A percentile compares a stretch with the other conserved stretches of the same genome.
These are phyloP conservation scores for Autographa gamma DNA, from an alignment of 2,888 invertebrate genomes.

Conservation along the genomic window DNA sequence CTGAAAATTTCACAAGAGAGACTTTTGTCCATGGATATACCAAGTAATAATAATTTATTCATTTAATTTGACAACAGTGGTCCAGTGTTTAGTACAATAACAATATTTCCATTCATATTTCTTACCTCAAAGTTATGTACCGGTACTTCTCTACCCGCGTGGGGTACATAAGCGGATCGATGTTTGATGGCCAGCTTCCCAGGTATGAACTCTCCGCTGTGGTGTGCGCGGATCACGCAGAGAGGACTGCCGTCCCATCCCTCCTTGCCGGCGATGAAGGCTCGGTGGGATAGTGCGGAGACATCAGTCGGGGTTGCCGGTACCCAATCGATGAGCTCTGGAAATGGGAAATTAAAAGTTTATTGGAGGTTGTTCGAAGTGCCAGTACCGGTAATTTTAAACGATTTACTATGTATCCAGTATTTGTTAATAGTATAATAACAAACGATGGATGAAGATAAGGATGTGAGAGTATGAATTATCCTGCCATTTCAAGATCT, in stretches of 20 bases:
- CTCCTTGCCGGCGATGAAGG: conserved; percentile 80
- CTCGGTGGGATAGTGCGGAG: conserved; percentile 66
- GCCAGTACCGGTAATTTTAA: no score
- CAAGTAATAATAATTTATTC: no score
- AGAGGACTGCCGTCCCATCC: conserved; percentile 84
- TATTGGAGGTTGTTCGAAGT: no score
- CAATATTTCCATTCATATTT: neutral
- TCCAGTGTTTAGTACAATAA: no score
- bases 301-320: conserved; percentile 71
- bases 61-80: no score
- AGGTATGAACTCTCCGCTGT: conserved; percentile 79
- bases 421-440: neutral
- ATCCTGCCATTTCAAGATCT: no score
- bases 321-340: conserved; percentile 77
- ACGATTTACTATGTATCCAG: no score
- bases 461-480: no score
- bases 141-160: conserved; percentile 77
- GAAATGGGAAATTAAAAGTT: conserved; percentile 21
- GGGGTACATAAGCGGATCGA: conserved; percentile 77
- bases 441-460: neutral
- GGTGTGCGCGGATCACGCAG: conserved; percentile 82
- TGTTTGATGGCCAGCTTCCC: conserved; percentile 82
- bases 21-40: no score
- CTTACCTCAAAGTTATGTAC: conserved; percentile 84
- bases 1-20: no score